Conservation (phyloP, 2,888 invertebrate species). For the Nemapogon koenigi region DNA sequence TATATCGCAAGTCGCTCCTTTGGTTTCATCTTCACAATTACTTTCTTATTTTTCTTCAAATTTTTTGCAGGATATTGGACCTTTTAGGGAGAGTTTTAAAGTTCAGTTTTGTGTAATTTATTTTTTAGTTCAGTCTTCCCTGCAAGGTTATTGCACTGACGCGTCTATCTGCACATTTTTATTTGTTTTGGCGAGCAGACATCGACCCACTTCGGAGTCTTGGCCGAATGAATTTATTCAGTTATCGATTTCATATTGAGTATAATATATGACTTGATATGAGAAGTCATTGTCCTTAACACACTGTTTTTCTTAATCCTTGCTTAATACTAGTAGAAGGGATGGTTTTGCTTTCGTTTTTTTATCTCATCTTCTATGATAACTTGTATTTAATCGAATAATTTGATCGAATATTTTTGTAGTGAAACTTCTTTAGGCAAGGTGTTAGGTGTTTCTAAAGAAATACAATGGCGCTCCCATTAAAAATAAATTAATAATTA, state of each 20-base stretch:
- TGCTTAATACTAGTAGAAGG: too few species aligned
- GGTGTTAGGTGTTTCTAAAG: too few species aligned
- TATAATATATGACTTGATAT: slow-evolving; percentile 19
- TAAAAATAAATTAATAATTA: too few species aligned
- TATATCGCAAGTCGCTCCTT: slow-evolving; percentile 26
- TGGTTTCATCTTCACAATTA: slow-evolving; percentile 57
- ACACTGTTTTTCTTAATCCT: too few species aligned
- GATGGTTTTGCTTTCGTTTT: too few species aligned
- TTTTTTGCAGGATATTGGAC: slow-evolving; percentile 27
- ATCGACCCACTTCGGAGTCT: slow-evolving; percentile 54
- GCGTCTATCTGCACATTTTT: slow-evolving; percentile 55
- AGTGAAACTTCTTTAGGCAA: too few species aligned
- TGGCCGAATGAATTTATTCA: slow-evolving; percentile 58
- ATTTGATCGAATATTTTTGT: too few species aligned
- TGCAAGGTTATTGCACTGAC: slow-evolving; percentile 58
- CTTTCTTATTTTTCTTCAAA: slow-evolving; percentile 53
- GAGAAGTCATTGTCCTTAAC: too few species aligned
- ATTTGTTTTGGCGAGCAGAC: slow-evolving; percentile 55
- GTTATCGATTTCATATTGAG: slow-evolving; percentile 57
- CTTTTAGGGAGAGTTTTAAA: slow-evolving; percentile 25
- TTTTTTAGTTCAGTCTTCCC: too few species aligned
- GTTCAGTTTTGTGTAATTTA: slow-evolving; percentile 23
- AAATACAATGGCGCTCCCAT: too few species aligned
- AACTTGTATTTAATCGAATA: too few species aligned
- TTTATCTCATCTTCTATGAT: too few species aligned